Conservation (phyloP, 1,140 invertebrate species). For the Lepidotrigona ventralis region DNA sequence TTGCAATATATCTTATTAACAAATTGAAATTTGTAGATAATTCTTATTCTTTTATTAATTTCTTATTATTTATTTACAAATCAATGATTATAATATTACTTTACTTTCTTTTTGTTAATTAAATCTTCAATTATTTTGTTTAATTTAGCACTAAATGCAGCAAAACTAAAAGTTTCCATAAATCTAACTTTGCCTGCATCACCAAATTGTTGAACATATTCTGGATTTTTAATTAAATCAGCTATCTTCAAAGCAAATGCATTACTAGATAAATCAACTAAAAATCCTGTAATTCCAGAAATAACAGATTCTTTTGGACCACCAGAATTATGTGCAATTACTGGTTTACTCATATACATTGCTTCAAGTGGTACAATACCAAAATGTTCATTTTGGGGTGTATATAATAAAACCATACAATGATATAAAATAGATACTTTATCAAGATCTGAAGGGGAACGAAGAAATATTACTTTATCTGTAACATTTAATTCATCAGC, state of each 20-base stretch:
- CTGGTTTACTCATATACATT: slow-evolving; percentile 96
- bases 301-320: slow-evolving; percentile 97
- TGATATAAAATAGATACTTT: slow-evolving; percentile 90
- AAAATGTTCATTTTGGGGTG: slow-evolving; percentile 98
- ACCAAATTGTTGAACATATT: slow-evolving; percentile 82
- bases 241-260: slow-evolving; percentile 91
- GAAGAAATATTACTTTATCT: slow-evolving; percentile 90
- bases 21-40: background rate
- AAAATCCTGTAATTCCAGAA: slow-evolving; percentile 93
- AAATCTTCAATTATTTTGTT: slow-evolving; percentile 78
- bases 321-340: slow-evolving; percentile 97
- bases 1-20: no score
- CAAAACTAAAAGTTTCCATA: slow-evolving; percentile 84
- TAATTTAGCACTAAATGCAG: slow-evolving; percentile 82
- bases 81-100: slow-evolving; percentile 20
- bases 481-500: slow-evolving; percentile 85
- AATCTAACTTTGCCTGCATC: slow-evolving; percentile 82
- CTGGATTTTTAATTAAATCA: slow-evolving; percentile 83
- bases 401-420: slow-evolving; percentile 93
- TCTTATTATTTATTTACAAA: background rate
- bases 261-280: slow-evolving; percentile 86
- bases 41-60: background rate
- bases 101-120: slow-evolving; percentile 58
- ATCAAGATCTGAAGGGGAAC: slow-evolving; percentile 91
- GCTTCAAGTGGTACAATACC: slow-evolving; percentile 99